Conservation (phyloP, 2,888 invertebrate genomes). For the Empis stercorea region DNA sequence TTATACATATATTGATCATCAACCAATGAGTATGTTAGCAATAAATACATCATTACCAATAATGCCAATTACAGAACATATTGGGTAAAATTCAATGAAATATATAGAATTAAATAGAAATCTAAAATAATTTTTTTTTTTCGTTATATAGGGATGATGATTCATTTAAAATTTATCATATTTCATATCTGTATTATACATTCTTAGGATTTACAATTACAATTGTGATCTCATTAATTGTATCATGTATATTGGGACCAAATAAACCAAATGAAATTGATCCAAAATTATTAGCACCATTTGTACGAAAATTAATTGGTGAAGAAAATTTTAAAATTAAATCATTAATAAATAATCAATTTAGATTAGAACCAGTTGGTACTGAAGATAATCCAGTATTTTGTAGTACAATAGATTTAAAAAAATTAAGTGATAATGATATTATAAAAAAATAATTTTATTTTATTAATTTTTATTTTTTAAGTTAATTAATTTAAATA, state of each 20-base stretch:
- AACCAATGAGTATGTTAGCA: conserved; percentile 24
- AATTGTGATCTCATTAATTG: conserved; percentile 40
- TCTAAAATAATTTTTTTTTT: conserved; percentile 7
- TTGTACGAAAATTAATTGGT: conserved; percentile 45
- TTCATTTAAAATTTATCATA: conserved; percentile 44
- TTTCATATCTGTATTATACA: conserved; percentile 71
- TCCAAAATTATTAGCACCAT: conserved; percentile 53
- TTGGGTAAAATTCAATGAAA: conserved; percentile 5
- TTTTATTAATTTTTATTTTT: too few relatives aligned
- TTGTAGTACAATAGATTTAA: background rate
- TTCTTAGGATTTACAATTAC: conserved; percentile 45
- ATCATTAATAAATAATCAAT: background rate
- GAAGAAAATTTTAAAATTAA: background rate
- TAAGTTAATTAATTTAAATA: too few relatives aligned
- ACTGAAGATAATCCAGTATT: background rate
- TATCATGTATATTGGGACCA: conserved; percentile 40
- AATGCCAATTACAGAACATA: background rate
- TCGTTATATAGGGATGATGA: conserved; percentile 18
- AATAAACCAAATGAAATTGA: conserved; percentile 43
- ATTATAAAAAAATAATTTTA: too few relatives aligned
- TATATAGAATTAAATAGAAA: background rate
- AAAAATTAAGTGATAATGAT: background rate
- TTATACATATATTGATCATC: conserved; percentile 37
- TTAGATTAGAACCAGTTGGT: background rate
- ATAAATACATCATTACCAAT: conserved; percentile 17